These are phyloP conservation scores for Apodemus agrarius DNA, from an alignment of 2,797 vertebrate genomes.

Conservation along the genomic window DNA sequence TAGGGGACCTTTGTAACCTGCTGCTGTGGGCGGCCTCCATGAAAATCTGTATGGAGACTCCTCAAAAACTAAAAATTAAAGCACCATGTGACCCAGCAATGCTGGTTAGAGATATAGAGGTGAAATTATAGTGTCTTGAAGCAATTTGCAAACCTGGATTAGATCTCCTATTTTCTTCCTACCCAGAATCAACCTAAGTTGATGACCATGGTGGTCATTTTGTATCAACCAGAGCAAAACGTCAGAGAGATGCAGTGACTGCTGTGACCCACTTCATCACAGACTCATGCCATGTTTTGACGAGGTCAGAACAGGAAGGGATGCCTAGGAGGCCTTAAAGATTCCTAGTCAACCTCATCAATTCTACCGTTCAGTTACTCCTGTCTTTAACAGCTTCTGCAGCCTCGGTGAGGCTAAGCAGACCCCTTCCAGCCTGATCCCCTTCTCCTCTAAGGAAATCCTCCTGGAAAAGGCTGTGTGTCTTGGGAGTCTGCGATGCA, in stretches of 20 bases:
- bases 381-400: neutral
- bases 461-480: neutral
- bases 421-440: neutral
- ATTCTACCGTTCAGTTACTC: neutral
- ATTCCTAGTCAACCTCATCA: neutral
- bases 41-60: neutral
- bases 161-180: constrained; percentile 40
- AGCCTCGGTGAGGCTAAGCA: neutral
- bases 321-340: neutral
- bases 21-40: neutral
- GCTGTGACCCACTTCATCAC: neutral
- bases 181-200: neutral
- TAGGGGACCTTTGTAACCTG: neutral
- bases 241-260: neutral
- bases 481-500: neutral
- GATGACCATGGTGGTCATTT: neutral
- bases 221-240: neutral
- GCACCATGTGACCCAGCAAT: neutral
- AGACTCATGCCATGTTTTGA: neutral
- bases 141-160: neutral
- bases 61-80: neutral
- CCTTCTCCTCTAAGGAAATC: neutral
- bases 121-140: neutral
- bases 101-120: neutral
- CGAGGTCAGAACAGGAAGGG: neutral